phyloP scores from a whole-genome alignment of 1,140 invertebrate genomes.

The Dermatophagoides farinae region DNA sequence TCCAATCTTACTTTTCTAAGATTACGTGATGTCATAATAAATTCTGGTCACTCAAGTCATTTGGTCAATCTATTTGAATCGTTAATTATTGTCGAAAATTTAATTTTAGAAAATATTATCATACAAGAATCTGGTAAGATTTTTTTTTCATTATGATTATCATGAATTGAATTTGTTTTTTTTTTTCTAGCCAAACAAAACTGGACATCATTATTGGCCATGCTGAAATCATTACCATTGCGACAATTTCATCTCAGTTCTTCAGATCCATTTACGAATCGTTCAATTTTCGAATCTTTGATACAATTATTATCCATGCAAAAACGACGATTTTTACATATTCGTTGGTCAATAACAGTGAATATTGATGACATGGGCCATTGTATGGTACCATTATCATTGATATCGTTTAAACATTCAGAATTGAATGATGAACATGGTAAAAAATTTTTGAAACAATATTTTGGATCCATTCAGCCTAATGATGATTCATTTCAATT shows the following conservation, averaged over 20 bases:
- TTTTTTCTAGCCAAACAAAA: neutral
- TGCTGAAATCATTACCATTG: neutral
- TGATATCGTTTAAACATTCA: neutral
- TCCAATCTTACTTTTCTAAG: neutral
- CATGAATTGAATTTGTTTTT: neutral
- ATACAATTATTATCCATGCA: neutral
- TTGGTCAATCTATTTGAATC: slow-evolving; percentile 2
- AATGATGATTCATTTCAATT: neutral
- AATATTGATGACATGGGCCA: slow-evolving; percentile 11
- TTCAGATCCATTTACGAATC: slow-evolving; percentile 6
- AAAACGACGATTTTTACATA: neutral
- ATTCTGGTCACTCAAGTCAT: neutral
- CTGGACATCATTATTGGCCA: neutral
- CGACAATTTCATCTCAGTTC: neutral
- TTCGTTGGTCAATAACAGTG: slow-evolving; percentile 4
- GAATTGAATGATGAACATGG: too few relatives aligned
- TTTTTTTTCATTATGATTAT: neutral
- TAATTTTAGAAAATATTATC: slow-evolving; percentile 1
- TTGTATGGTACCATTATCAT: slow-evolving; percentile 10
- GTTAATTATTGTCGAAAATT: neutral
- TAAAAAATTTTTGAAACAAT: neutral
- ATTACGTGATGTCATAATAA: slow-evolving; percentile 5
- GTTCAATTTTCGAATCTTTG: slow-evolving; percentile 1
- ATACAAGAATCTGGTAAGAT: slow-evolving; percentile 3
- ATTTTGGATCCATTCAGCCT: neutral